Conservation (phyloP, 1,140 invertebrate species). For the Leptinotarsa defecta region DNA sequence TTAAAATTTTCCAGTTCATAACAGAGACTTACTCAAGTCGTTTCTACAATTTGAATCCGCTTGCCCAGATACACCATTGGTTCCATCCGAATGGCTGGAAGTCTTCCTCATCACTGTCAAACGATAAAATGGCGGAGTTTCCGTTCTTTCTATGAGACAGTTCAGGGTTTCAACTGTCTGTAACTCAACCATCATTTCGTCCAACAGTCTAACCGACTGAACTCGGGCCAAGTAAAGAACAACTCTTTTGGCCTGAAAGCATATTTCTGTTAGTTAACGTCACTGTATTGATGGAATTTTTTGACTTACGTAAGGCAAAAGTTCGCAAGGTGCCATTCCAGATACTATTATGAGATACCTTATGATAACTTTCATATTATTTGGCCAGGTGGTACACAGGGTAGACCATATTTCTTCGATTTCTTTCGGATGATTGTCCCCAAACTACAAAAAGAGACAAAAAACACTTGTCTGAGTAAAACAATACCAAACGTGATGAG, state of each 20-base stretch:
- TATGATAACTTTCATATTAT: conserved; percentile 96
- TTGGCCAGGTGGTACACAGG: conserved; percentile 92
- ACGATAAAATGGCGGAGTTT: conserved; percentile 96
- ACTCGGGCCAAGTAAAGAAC: conserved; percentile 89
- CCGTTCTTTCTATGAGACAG: conserved; percentile 92
- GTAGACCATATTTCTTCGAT: conserved; percentile 95
- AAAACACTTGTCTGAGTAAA: too few relatives aligned
- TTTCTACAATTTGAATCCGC: conserved; percentile 57
- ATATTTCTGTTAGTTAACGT: conserved; percentile 23
- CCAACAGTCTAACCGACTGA: conserved; percentile 86
- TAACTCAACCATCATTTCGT: conserved; percentile 96
- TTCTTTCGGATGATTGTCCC: conserved; percentile 92
- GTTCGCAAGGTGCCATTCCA: conserved; percentile 90
- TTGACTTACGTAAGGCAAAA: conserved; percentile 82
- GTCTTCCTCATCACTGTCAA: conserved; percentile 88
- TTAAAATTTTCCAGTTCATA: neutral
- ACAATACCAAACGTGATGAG: too few relatives aligned
- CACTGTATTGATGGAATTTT: neutral
- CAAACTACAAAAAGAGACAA: conserved; percentile 71
- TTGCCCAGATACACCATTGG: conserved; percentile 57
- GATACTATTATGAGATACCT: conserved; percentile 97
- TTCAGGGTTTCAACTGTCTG: conserved; percentile 95
- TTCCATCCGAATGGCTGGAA: conserved; percentile 80
- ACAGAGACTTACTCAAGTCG: conserved; percentile 51
- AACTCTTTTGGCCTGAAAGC: conserved; percentile 86